Evolutionary conservation across 2,888 invertebrate species (phyloP), one percentile per base, ranked within the genome.

Genomic region (Villa cingulata): DNA sequence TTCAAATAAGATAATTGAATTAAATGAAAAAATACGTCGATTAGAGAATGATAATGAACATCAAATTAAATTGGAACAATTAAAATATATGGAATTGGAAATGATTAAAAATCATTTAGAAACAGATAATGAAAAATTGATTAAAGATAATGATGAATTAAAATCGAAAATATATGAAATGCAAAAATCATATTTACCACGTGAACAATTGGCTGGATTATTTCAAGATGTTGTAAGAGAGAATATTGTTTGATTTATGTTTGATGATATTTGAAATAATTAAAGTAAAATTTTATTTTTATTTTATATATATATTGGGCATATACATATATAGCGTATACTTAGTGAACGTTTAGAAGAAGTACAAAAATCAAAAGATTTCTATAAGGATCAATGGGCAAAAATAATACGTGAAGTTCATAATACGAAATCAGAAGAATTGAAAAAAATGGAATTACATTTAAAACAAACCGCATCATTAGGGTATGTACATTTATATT

Each of bases 331-430:
- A 20, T 20, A 75, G 75, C 73, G 75, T 46, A 70, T 68, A 43
- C 59, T 83, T 14, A 81, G 83, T 58, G 76, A 80, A 59, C 81
- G 81, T 56, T 69, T 81, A 42, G 73, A 75, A 51, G 73, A 74
- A 48, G 75, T 80, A 3, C 73, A 77, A 47, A 76, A 77, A 48
- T 78, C 80, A 36, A 85, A 84, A 62, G 69, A 74, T 15, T 83
- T 81, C 61, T 86, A 86, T 66, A 85, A 86, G 59, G 78, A 80
- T 56, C 80, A 85, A 59, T 86, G 83, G 82, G 75, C 77, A 2
- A 76, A 76, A 51, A 76, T 80, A 1, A 77, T 81, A 3, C 68
- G 79, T 0, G 83, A 84, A 58, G 71, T 83, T 46, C 83, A 84
- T 51, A 70, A 72, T 39, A 62, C 77, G 50, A 81, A 80, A 47